phyloP scores from a whole-genome alignment of 92 coral and sea anemone genomes.

The Micromussa lordhowensis region DNA sequence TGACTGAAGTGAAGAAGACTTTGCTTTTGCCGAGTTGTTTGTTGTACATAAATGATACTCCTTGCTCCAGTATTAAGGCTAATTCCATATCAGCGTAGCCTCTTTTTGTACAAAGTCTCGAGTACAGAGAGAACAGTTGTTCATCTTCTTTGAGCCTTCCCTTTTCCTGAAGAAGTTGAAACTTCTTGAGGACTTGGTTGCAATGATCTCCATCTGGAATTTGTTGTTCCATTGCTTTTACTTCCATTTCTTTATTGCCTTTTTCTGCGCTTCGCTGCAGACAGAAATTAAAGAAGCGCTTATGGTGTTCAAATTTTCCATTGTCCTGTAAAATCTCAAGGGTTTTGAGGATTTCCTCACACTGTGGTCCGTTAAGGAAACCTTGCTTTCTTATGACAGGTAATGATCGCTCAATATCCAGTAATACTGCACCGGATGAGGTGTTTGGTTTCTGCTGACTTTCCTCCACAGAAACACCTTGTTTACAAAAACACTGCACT shows the following conservation, averaged over 20 bases:
- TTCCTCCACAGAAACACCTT: no score
- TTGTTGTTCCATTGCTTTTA: no score
- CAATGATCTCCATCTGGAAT: neutral
- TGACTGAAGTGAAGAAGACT: neutral
- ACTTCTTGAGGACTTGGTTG: neutral
- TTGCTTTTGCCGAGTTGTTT: slow-evolving; percentile 7
- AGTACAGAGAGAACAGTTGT: neutral
- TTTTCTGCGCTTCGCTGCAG: neutral
- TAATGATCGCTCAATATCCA: neutral
- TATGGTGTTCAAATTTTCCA: slow-evolving; percentile 6
- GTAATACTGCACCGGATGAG: neutral
- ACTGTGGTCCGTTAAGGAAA: neutral
- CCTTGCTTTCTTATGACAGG: slow-evolving; percentile 22
- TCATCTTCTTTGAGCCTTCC: neutral
- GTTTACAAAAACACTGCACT: no score
- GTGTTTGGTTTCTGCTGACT: no score
- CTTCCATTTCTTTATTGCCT: neutral
- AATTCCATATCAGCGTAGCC: neutral
- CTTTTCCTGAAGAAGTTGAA: neutral
- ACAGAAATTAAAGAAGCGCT: neutral
- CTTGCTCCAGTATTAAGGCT: slow-evolving; percentile 7
- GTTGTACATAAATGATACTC: slow-evolving; percentile 13
- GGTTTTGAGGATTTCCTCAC: neutral
- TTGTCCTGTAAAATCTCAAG: slow-evolving; percentile 28
- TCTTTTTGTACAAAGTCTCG: neutral